A percentile compares a stretch with the other conserved stretches of the same genome.
Conservation (phyloP, 2,797 vertebrate genomes). For the Peromyscus aztecus region DNA sequence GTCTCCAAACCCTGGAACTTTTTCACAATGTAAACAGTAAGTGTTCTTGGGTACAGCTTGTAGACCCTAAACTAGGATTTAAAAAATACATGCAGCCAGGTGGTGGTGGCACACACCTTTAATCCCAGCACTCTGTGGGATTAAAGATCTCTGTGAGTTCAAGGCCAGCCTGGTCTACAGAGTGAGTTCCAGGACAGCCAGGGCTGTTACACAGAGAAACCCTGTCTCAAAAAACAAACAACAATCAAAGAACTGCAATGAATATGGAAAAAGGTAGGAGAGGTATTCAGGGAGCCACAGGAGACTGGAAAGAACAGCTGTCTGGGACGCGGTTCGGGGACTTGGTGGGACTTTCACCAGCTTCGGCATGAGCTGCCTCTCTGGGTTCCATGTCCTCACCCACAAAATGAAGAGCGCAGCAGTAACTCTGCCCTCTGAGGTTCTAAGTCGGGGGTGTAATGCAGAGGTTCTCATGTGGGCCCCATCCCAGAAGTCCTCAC, state of each 20-base stretch:
- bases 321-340: not conserved
- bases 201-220: not conserved
- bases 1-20: not conserved
- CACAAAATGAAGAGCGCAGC: not conserved
- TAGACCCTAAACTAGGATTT: not conserved
- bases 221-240: not conserved
- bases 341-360: not conserved
- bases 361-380: not conserved
- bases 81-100: not conserved
- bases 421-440: not conserved
- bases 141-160: not conserved
- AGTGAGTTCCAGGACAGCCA: no score
- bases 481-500: not conserved
- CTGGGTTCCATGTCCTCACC: not conserved
- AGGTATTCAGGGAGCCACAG: not conserved
- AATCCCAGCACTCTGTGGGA: not conserved
- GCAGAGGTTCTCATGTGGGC: not conserved
- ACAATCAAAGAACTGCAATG: not conserved
- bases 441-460: not conserved
- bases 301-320: not conserved
- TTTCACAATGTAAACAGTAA: not conserved
- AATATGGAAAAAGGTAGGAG: not conserved
- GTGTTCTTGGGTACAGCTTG: not conserved
- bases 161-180: not conserved
- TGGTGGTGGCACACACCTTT: not conserved